Evolutionary conservation across 1,140 invertebrate species (phyloP).

Genomic region (Drosophila pseudoobscura): DNA sequence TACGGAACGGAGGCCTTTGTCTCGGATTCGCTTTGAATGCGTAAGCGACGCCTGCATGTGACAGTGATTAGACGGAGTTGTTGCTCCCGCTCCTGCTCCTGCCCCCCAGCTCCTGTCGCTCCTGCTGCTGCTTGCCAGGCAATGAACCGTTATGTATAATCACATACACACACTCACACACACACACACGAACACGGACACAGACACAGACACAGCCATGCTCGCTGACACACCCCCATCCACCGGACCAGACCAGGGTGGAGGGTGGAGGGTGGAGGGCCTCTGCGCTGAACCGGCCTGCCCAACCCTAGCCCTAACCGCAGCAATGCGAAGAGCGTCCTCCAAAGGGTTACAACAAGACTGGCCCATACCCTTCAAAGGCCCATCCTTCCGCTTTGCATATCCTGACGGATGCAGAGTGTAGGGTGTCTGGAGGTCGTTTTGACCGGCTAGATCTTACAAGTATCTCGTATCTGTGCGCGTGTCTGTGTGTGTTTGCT

Average conservation of each 20-base stretch:
- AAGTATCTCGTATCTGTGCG: neutral
- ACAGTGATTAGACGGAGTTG: constrained; percentile 81
- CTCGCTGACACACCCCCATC: neutral
- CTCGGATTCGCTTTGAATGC: constrained; percentile 67
- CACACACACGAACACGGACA: constrained; percentile 3
- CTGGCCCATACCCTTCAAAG: too few relatives aligned
- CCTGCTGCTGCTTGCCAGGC: constrained; percentile 37
- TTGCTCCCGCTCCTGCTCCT: constrained; percentile 19
- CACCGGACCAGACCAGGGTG: neutral
- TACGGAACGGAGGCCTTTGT: constrained; percentile 51
- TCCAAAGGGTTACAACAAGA: too few relatives aligned
- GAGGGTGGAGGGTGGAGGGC: too few relatives aligned
- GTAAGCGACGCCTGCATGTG: constrained; percentile 77
- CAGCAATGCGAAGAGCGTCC: constrained; percentile 5
- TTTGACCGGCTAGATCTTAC: too few relatives aligned
- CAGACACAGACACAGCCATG: constrained; percentile 11
- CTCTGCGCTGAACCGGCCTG: neutral
- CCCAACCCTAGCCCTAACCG: constrained; percentile 12
- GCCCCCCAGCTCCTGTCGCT: neutral
- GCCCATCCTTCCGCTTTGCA: too few relatives aligned
- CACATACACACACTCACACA: constrained; percentile 24
- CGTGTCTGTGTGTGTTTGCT: constrained; percentile 5
- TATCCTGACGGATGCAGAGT: too few relatives aligned
- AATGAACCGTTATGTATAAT: constrained; percentile 74
- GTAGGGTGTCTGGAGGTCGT: neutral